Conservation (phyloP, 2,888 invertebrate genomes). For the Odontomyia ornata region DNA sequence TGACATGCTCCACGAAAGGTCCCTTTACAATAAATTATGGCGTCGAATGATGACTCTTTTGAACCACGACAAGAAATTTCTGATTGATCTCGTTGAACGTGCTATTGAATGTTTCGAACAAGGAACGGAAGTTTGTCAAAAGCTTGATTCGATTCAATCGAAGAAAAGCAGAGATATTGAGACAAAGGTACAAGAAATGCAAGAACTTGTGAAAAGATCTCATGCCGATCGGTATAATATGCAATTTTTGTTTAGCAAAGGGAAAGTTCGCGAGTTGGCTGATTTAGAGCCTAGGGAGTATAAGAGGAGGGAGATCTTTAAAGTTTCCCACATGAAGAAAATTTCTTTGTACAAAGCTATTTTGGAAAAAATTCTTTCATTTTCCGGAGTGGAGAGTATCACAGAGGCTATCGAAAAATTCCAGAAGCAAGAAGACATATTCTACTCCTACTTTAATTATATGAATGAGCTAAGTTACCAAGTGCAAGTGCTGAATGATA, state of each 20-base stretch:
- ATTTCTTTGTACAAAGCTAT: conserved; percentile 59
- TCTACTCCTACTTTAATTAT: conserved; percentile 63
- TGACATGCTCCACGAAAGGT: conserved; percentile 58
- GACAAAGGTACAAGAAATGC: conserved; percentile 55
- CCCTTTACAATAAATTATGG: conserved; percentile 60
- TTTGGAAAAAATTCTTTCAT: conserved; percentile 53
- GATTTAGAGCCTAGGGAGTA: conserved; percentile 61
- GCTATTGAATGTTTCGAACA: conserved; percentile 60
- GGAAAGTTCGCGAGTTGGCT: conserved; percentile 54
- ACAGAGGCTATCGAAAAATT: conserved; percentile 60
- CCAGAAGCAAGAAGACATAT: conserved; percentile 61
- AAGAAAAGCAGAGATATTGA: conserved; percentile 53
- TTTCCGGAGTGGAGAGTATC: conserved; percentile 53
- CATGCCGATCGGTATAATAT: conserved; percentile 58
- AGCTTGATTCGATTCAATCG: conserved; percentile 57
- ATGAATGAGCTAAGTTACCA: conserved; percentile 62
- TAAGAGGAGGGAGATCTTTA: conserved; percentile 58
- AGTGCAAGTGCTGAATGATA: conserved; percentile 59
- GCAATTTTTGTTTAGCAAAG: conserved; percentile 58
- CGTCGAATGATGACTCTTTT: conserved; percentile 59
- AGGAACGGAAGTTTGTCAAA: conserved; percentile 60
- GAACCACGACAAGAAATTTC: conserved; percentile 61
- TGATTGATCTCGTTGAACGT: conserved; percentile 61
- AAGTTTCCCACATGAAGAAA: conserved; percentile 57
- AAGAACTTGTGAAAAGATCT: conserved; percentile 58